Evolutionary conservation across 1,140 invertebrate genomes (phyloP).

Genomic region (Meloidogyne exigua): DNA sequence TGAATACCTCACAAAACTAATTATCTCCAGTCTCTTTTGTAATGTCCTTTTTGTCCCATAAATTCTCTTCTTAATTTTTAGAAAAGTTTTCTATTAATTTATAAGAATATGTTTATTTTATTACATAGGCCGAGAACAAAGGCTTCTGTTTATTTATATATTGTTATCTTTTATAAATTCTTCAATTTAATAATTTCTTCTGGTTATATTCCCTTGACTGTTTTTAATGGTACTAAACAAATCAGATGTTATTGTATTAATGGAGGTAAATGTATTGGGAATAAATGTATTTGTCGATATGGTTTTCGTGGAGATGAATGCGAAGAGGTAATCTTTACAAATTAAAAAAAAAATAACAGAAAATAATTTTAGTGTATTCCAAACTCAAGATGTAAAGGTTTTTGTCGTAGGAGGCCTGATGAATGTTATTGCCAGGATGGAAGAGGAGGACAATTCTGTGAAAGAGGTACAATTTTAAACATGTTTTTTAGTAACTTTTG

Average conservation of each 20-base stretch:
- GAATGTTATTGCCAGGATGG: slow-evolving; percentile 27
- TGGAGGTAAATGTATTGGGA: slow-evolving; percentile 24
- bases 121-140: background rate
- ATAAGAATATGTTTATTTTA: background rate
- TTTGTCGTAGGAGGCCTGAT: slow-evolving; percentile 5
- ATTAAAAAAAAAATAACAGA: too few species aligned
- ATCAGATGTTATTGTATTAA: slow-evolving; percentile 28
- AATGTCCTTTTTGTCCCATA: background rate
- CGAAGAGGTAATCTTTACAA: slow-evolving; percentile 12
- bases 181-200: background rate
- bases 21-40: background rate
- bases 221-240: too few species aligned
- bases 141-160: background rate
- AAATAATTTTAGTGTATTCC: slow-evolving; percentile 26
- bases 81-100: background rate
- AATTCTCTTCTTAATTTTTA: background rate
- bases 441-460: slow-evolving; percentile 29
- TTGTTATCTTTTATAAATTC: background rate
- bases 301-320: slow-evolving; percentile 28
- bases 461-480: slow-evolving; percentile 12
- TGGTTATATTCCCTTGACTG: background rate
- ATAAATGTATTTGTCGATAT: slow-evolving; percentile 21
- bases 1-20: background rate
- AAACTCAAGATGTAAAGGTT: slow-evolving; percentile 24
- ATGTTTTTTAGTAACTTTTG: background rate